phyloP scores from a whole-genome alignment of 1,140 invertebrate genomes.

The Drosophila ficusphila region DNA sequence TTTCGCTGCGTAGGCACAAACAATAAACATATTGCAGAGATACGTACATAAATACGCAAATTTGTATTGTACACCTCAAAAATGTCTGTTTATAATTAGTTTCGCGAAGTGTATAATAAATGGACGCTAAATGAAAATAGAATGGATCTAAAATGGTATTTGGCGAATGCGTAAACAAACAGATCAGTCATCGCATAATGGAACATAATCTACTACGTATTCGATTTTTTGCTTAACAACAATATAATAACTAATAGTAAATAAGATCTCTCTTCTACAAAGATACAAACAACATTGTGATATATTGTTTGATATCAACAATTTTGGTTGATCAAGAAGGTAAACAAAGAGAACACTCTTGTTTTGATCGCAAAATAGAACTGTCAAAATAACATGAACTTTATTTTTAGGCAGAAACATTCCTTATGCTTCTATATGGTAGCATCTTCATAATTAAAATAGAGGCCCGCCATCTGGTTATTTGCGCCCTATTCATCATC shows the following conservation, averaged over 20 bases:
- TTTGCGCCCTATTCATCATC: constrained; percentile 1
- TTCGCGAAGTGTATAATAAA: constrained; percentile 45
- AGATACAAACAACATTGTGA: too few species aligned
- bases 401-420: constrained; percentile 5
- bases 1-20: constrained; percentile 42
- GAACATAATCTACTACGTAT: background rate
- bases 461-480: constrained; percentile 5
- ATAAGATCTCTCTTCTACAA: too few species aligned
- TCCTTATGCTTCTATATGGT: constrained; percentile 1
- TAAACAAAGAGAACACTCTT: background rate
- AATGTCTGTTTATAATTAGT: constrained; percentile 71
- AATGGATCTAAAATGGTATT: constrained; percentile 47
- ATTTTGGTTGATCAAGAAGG: background rate
- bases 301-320: too few species aligned
- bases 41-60: constrained; percentile 25
- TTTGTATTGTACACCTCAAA: constrained; percentile 35
- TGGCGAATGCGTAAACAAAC: constrained; percentile 42
- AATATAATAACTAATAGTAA: background rate
- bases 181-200: constrained; percentile 16
- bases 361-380: background rate
- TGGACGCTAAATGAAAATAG: constrained; percentile 61
- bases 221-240: background rate
- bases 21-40: constrained; percentile 62
- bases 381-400: background rate
- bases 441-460: constrained; percentile 15